Evolutionary conservation across 1,140 invertebrate genomes (phyloP).

Genomic region (Seison nebaliae): DNA sequence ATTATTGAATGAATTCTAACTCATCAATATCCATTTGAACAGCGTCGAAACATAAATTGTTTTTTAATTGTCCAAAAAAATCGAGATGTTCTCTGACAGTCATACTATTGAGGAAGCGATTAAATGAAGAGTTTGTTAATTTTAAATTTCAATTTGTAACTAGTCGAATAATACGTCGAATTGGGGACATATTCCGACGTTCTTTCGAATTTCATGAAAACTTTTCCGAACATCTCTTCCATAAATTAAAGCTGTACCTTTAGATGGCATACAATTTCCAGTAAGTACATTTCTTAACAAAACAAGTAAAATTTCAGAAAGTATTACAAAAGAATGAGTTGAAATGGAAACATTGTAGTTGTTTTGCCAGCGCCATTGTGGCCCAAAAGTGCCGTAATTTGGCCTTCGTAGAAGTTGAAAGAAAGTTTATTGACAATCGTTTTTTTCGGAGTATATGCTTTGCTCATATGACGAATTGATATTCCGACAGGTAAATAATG

Average conservation of each 20-base stretch:
- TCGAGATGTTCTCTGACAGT: slow-evolving; percentile 27
- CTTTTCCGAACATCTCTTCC: slow-evolving; percentile 38
- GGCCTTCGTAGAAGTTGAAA: slow-evolving; percentile 38
- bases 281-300: slow-evolving; percentile 43
- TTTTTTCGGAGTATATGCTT: slow-evolving; percentile 17
- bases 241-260: slow-evolving; percentile 46
- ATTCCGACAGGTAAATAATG: slow-evolving; percentile 17
- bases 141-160: slow-evolving; percentile 20
- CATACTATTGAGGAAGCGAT: slow-evolving; percentile 17
- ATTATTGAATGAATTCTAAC: slow-evolving; percentile 15
- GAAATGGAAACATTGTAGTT: slow-evolving; percentile 31
- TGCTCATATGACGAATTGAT: slow-evolving; percentile 17
- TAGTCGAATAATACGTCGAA: slow-evolving; percentile 36
- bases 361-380: slow-evolving; percentile 38
- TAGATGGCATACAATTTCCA: slow-evolving; percentile 41
- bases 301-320: neutral
- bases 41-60: slow-evolving; percentile 14
- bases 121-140: slow-evolving; percentile 3
- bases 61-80: slow-evolving; percentile 24
- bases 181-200: slow-evolving; percentile 38
- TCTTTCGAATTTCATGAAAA: slow-evolving; percentile 28
- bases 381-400: slow-evolving; percentile 34
- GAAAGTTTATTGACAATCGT: slow-evolving; percentile 38
- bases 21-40: slow-evolving; percentile 20
- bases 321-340: slow-evolving; percentile 11